Evolutionary conservation across 2,113 vertebrate genomes (phyloP).

Genomic region (Stigmatopora nigra): DNA sequence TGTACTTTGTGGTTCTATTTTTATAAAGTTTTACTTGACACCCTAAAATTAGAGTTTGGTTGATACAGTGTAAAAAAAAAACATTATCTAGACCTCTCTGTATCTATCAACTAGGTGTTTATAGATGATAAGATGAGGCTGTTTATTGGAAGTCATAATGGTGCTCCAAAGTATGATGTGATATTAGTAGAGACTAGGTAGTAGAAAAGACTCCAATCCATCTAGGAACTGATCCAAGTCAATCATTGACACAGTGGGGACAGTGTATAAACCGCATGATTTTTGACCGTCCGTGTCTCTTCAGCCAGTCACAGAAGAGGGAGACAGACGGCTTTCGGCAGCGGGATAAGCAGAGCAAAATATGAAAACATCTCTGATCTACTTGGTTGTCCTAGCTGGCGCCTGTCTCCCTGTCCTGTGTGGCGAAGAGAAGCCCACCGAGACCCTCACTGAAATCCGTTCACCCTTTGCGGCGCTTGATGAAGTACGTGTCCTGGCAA

Average conservation of each 20-base stretch:
- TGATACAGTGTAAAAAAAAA: too few relatives aligned
- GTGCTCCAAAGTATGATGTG: too few relatives aligned
- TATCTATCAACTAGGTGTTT: too few relatives aligned
- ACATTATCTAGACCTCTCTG: too few relatives aligned
- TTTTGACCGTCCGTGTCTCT: conserved; percentile 9
- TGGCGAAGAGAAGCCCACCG: conserved; percentile 27
- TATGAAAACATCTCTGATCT: conserved; percentile 62
- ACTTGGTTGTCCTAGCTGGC: conserved; percentile 53
- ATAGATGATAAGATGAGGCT: too few relatives aligned
- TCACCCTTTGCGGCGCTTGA: conserved; percentile 81
- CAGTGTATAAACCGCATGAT: conserved; percentile 38
- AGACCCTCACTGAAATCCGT: conserved; percentile 56
- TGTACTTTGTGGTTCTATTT: too few relatives aligned
- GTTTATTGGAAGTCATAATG: too few relatives aligned
- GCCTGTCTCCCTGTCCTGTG: conserved; percentile 56
- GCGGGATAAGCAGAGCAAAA: conserved; percentile 19
- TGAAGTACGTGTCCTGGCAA: conserved; percentile 83
- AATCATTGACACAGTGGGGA: conserved; percentile 50
- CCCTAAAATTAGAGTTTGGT: too few relatives aligned
- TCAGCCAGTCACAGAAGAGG: conserved; percentile 3
- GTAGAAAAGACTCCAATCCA: not conserved
- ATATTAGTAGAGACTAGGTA: not conserved
- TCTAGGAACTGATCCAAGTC: conserved; percentile 21
- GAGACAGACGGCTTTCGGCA: conserved; percentile 9
- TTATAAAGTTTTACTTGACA: too few relatives aligned